A percentile compares a stretch with the other conserved stretches of the same genome.
These are phyloP conservation scores for Ictalurus punctatus DNA, from an alignment of 2,113 vertebrate species.

Conservation along the genomic window DNA sequence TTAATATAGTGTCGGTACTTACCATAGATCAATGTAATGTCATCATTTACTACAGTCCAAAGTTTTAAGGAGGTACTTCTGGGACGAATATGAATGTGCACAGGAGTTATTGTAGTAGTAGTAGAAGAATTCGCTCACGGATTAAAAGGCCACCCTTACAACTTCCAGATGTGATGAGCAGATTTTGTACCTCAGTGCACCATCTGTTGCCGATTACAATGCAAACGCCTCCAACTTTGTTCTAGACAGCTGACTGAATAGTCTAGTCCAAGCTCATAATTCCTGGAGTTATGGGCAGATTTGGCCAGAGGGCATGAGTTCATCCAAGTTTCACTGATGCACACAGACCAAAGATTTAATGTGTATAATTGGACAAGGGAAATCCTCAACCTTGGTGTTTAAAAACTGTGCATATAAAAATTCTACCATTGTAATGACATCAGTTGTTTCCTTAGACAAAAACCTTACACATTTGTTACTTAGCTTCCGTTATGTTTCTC, in stretches of 20 bases:
- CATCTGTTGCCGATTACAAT: slow-evolving; percentile 25
- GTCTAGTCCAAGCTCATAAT: slow-evolving; percentile 29
- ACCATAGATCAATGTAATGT: neutral
- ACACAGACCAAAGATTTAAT: neutral
- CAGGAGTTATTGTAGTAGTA: neutral
- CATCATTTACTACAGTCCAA: neutral
- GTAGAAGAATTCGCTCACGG: neutral
- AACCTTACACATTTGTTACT: neutral
- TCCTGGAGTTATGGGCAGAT: slow-evolving; percentile 16
- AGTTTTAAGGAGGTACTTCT: neutral
- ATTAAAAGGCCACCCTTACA: neutral
- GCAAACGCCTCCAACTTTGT: slow-evolving; percentile 19
- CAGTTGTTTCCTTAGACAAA: neutral
- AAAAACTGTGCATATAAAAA: neutral
- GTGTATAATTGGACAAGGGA: neutral
- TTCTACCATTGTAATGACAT: neutral
- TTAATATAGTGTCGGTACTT: neutral
- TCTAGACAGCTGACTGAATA: slow-evolving; percentile 25
- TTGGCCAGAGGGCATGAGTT: slow-evolving; percentile 4
- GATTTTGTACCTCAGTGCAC: neutral
- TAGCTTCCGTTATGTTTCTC: neutral
- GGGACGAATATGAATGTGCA: neutral
- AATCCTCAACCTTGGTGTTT: neutral
- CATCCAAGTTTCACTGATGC: neutral
- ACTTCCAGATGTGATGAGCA: slow-evolving; percentile 1